These are phyloP conservation scores for Arge pagana DNA, from an alignment of 2,888 invertebrate species.

Conservation along the genomic window DNA sequence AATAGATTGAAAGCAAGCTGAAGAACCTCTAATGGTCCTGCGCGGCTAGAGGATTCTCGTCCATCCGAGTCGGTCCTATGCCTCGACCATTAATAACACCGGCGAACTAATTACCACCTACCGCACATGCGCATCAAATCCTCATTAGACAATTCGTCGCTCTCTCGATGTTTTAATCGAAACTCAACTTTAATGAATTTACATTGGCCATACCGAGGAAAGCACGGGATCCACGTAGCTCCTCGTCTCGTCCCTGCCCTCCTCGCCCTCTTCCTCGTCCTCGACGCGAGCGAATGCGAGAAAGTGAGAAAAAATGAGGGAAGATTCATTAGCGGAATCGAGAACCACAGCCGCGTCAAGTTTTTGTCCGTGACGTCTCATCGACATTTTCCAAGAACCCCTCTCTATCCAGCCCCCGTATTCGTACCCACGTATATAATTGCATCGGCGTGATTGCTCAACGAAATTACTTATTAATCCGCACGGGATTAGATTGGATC, in stretches of 20 bases:
- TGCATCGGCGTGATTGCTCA: no score
- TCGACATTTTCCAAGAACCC: constrained; percentile 9
- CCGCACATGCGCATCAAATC: constrained; percentile 41
- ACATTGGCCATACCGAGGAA: constrained; percentile 23
- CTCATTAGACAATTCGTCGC: constrained; percentile 47
- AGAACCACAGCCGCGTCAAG: no score
- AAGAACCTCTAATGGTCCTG: no score
- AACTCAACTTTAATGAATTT: constrained; percentile 42
- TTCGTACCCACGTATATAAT: no score
- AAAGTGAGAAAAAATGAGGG: neutral
- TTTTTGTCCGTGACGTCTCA: neutral
- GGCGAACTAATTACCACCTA: constrained; percentile 41
- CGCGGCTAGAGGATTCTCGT: no score
- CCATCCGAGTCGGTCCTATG: constrained; percentile 19
- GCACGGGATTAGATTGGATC: no score
- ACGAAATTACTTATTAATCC: no score
- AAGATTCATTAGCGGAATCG: constrained; percentile 4
- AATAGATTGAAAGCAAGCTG: no score
- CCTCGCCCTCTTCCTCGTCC: neutral
- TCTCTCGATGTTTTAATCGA: constrained; percentile 50
- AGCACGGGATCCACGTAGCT: neutral
- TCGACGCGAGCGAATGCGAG: no score
- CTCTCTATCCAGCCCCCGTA: no score
- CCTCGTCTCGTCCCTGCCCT: neutral
- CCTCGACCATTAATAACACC: constrained; percentile 39